Conservation (phyloP, 2,888 invertebrate genomes). For the Ochlodes sylvanus region DNA sequence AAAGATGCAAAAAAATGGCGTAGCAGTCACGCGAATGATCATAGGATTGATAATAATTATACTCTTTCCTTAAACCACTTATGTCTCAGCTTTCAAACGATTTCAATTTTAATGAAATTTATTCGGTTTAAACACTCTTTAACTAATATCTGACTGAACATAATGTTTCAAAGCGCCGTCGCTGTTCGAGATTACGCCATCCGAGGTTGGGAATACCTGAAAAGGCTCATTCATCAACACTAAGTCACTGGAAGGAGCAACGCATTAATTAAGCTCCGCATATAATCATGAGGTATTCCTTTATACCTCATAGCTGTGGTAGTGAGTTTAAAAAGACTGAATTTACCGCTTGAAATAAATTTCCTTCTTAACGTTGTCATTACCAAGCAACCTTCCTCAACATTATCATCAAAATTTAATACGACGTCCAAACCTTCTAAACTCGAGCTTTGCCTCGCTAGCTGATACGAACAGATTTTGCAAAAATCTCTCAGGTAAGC, state of each 20-base stretch:
- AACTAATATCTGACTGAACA: conserved; percentile 14
- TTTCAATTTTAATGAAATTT: neutral
- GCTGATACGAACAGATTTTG: no score
- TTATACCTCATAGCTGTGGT: neutral
- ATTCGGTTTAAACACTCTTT: conserved; percentile 2
- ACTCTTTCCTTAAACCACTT: no score
- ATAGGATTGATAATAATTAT: no score
- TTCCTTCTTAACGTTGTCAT: no score
- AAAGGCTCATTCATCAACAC: conserved; percentile 35
- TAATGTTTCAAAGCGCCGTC: conserved; percentile 23
- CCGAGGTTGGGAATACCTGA: conserved; percentile 27
- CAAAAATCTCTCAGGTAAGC: no score
- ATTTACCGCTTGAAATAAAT: neutral
- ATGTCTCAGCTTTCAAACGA: no score
- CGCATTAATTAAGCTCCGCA: conserved; percentile 32
- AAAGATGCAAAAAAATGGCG: no score
- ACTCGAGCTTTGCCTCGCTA: no score
- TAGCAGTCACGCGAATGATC: no score
- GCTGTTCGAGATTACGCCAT: conserved; percentile 30
- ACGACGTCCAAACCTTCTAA: no score
- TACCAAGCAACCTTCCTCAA: no score
- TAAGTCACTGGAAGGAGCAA: conserved; percentile 27
- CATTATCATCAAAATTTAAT: no score
- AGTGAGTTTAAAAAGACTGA: neutral
- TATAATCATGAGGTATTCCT: conserved; percentile 23